Evolutionary conservation across 35 echinoderm and acorn worm genomes (phyloP), one percentile per base, ranked within the genome.

Genomic region (Ophiothrix spiculata): DNA sequence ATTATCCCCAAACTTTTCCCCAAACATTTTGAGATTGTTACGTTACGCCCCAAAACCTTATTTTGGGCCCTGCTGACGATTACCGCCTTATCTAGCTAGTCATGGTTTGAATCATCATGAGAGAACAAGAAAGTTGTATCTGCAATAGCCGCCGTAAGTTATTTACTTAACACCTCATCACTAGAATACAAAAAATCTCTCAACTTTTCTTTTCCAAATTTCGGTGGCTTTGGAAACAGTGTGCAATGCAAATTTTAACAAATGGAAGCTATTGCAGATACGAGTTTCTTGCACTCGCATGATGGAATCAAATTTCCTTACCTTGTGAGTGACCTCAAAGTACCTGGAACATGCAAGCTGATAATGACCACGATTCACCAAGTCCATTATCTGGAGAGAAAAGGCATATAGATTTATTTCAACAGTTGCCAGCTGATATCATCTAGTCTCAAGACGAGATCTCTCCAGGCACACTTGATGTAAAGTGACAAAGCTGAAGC

Each of bases 291-390:
- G 45, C 45, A 54, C 8, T 21, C 8, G 45, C 45, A 54, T 11
- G 21, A 11, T 54, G 8, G 45, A 54, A 54, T 54, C 41, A 45
- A 37, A 63, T 34, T 40, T 19, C 90, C 93, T 91, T 83, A 98
- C 92, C 76, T 91, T 89, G 35, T 99, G 96, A 0, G 96, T 94
- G 23, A 94, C 33, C 46, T 94, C 92, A 91, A 99, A 99, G 84
- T 99, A 99, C 75, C 84, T 91, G 39, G 96, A 90, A 46, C 96
- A 99, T 28, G 96, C 96, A 31, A 99, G 83, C 79, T 99, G 96
- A n/a, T 94, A 99, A 90, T 99, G 96, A 37, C 49, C 81, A 39
- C 92, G 83, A 56, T 89, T 91, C 15, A 99, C 89, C 46, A 91
- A 78, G 64, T 89, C 89, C 73, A 93, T 91, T 37, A 94, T 86